These are phyloP conservation scores for Sebastes oblongus DNA, from an alignment of 2,797 vertebrate genomes.

Conservation along the genomic window DNA sequence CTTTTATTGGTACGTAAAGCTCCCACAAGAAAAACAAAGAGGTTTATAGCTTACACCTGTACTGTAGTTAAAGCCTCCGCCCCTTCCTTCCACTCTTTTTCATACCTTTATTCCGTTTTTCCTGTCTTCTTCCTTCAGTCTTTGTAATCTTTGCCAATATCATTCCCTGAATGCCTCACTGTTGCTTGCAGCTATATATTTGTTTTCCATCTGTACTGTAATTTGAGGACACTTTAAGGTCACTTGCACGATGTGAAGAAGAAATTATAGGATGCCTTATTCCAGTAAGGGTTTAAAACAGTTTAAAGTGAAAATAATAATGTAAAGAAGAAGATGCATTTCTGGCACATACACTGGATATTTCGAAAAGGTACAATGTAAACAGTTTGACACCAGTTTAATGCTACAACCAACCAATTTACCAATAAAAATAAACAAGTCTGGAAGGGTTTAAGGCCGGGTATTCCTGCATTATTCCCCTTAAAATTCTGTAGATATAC, in stretches of 20 bases:
- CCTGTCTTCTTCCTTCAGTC: slow-evolving; percentile 4
- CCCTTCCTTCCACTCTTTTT: background rate
- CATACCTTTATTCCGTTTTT: slow-evolving; percentile 1
- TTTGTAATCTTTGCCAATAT: slow-evolving; percentile 19
- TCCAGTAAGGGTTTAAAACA: background rate
- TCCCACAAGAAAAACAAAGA: background rate
- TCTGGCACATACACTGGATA: background rate
- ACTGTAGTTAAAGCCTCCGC: background rate
- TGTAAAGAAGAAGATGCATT: background rate
- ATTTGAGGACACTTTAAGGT: slow-evolving; percentile 4
- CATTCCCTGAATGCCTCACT: background rate
- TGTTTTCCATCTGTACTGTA: slow-evolving; percentile 9
- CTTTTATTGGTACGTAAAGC: background rate
- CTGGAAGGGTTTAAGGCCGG: background rate
- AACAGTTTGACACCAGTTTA: background rate
- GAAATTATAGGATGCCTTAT: background rate
- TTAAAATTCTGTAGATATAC: background rate
- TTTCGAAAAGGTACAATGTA: background rate
- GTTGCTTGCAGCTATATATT: slow-evolving; percentile 1
- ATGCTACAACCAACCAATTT: background rate
- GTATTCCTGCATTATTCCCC: background rate
- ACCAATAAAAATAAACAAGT: background rate
- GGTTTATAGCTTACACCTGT: background rate
- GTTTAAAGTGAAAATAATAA: background rate
- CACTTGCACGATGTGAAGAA: background rate